Evolutionary conservation across 1,140 invertebrate genomes (phyloP).

Genomic region (Bombus turneri): DNA sequence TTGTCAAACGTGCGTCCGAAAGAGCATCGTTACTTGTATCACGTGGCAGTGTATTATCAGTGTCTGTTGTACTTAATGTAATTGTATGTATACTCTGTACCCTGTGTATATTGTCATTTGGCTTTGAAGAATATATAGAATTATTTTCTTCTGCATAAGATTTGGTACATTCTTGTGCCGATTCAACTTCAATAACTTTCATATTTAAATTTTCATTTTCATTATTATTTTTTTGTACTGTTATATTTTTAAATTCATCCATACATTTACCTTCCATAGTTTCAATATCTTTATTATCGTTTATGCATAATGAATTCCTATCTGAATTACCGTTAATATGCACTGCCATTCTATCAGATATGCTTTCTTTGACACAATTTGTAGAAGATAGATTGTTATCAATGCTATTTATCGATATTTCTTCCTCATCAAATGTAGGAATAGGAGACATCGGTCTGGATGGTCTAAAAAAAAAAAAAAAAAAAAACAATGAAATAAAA

Average conservation of each 20-base stretch:
- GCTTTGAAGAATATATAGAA: constrained; percentile 62
- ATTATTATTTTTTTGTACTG: constrained; percentile 67
- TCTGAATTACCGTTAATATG: constrained; percentile 62
- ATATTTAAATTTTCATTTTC: constrained; percentile 64
- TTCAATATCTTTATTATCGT: constrained; percentile 79
- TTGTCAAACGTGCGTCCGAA: constrained; percentile 82
- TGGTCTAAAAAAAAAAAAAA: constrained; percentile 82
- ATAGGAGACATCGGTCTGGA: constrained; percentile 92
- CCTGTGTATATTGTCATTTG: constrained; percentile 74
- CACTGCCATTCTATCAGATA: constrained; percentile 61
- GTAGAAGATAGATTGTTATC: constrained; percentile 74
- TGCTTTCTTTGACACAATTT: constrained; percentile 73
- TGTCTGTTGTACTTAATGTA: constrained; percentile 76
- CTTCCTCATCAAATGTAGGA: constrained; percentile 85
- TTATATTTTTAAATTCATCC: constrained; percentile 64
- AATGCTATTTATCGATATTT: constrained; percentile 72
- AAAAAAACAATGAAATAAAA: background rate
- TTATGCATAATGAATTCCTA: constrained; percentile 68
- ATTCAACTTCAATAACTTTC: constrained; percentile 71
- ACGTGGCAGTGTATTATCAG: constrained; percentile 83
- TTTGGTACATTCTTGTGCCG: constrained; percentile 69
- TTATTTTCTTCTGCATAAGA: constrained; percentile 59
- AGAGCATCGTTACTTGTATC: constrained; percentile 86
- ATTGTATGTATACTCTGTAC: constrained; percentile 78
- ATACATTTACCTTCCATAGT: constrained; percentile 79